A percentile compares a stretch with the other conserved stretches of the same genome.
Evolutionary conservation across 2,113 vertebrate genomes (phyloP).

Genomic region (Silurus asotus): DNA sequence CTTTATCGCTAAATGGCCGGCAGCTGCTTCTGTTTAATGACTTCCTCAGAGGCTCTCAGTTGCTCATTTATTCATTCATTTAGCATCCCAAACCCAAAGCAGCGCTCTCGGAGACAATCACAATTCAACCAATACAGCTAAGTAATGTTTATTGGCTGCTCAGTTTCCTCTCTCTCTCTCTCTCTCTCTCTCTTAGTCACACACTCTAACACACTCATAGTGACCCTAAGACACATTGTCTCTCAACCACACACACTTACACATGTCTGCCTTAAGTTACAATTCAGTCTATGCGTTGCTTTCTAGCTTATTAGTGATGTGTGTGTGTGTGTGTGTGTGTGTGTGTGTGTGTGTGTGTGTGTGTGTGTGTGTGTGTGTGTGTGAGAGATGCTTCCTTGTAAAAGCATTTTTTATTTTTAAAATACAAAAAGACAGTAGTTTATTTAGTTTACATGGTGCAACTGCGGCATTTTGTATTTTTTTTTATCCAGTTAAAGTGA

Average conservation of each 20-base stretch:
- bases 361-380: constrained; percentile 10
- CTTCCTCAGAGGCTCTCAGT: constrained; percentile 16
- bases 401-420: too few relatives aligned
- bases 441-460: too few relatives aligned
- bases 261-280: background rate
- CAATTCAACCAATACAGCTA: constrained; percentile 27
- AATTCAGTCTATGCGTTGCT: background rate
- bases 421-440: too few relatives aligned
- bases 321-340: constrained; percentile 2
- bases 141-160: constrained; percentile 41
- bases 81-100: background rate
- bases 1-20: background rate
- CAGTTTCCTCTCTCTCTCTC: background rate
- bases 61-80: constrained; percentile 41
- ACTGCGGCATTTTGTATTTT: too few relatives aligned
- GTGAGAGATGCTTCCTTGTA: too few relatives aligned
- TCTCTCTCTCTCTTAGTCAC: background rate
- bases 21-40: constrained; percentile 9
- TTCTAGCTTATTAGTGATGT: constrained; percentile 4
- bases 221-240: background rate
- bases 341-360: constrained; percentile 14
- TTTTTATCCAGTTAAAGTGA: too few relatives aligned
- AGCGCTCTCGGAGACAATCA: background rate
- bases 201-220: background rate
- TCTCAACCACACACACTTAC: background rate